Percentiles rank a stretch among this genome's conserved stretches.
Conservation (phyloP, 2,888 invertebrate species). For the Sesia apiformis region DNA sequence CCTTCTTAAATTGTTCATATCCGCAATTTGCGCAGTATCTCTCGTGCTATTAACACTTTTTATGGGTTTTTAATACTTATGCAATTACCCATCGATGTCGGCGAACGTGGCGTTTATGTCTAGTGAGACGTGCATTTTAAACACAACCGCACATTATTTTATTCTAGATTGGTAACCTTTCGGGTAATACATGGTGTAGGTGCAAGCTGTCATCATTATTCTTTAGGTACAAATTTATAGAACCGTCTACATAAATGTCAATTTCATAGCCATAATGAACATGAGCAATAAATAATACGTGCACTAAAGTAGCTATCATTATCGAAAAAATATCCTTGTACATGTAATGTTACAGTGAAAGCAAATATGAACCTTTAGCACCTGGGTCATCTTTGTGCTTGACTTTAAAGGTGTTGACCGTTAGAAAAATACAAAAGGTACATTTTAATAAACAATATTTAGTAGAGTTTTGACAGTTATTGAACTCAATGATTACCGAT, state of each 20-base stretch:
- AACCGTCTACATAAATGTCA: background rate
- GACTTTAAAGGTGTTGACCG: slow-evolving; percentile 60
- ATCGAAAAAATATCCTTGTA: too few relatives aligned
- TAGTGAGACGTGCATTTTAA: slow-evolving; percentile 6
- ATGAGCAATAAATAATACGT: slow-evolving; percentile 55
- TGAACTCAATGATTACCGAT: slow-evolving; percentile 64
- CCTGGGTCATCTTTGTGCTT: slow-evolving; percentile 45
- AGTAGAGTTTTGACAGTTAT: slow-evolving; percentile 71
- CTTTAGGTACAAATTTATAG: background rate
- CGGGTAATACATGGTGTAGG: background rate
- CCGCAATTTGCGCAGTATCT: slow-evolving; percentile 39
- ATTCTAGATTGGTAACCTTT: background rate
- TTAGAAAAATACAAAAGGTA: slow-evolving; percentile 60
- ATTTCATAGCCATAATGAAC: background rate
- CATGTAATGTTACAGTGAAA: too few relatives aligned
- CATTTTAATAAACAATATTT: slow-evolving; percentile 72
- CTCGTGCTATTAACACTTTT: slow-evolving; percentile 35
- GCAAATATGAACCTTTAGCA: slow-evolving; percentile 42
- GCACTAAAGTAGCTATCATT: background rate
- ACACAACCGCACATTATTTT: background rate
- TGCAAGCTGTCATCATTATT: background rate
- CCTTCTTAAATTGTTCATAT: slow-evolving; percentile 38
- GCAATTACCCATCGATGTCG: slow-evolving; percentile 32
- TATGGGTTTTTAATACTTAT: slow-evolving; percentile 43
- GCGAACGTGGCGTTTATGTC: slow-evolving; percentile 18